phyloP scores from a whole-genome alignment of 2,113 vertebrate genomes.

The Lynx canadensis region DNA sequence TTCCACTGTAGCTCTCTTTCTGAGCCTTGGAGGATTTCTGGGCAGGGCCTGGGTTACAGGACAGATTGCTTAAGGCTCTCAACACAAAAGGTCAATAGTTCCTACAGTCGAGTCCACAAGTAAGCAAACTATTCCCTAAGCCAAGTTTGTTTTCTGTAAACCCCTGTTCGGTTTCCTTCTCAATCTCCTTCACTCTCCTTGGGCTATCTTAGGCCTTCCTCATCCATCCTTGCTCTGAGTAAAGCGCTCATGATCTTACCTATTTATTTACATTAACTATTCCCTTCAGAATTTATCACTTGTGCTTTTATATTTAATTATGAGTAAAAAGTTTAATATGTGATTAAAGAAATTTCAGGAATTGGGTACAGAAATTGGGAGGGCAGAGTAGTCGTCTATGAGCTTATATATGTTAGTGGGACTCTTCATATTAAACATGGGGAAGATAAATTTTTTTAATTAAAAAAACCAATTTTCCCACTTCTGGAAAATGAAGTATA shows the following conservation, averaged over 20 bases:
- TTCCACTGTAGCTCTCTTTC: not conserved
- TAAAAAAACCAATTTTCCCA: not conserved
- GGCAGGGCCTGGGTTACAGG: not conserved
- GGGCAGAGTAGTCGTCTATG: not conserved
- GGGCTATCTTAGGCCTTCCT: not conserved
- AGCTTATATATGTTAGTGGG: not conserved
- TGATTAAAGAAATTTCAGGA: constrained; percentile 22
- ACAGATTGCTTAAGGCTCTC: not conserved
- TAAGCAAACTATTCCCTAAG: not conserved
- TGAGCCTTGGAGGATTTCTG: not conserved
- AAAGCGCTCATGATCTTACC: not conserved
- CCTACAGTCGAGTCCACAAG: not conserved
- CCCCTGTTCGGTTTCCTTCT: not conserved
- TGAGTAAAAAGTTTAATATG: not conserved
- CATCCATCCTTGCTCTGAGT: not conserved
- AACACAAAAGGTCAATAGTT: not conserved
- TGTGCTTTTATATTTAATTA: not conserved
- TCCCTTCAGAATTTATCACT: not conserved
- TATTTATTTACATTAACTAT: not conserved
- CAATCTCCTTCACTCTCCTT: not conserved
- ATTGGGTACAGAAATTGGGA: not conserved
- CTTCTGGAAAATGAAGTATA: not conserved
- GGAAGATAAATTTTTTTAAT: not conserved
- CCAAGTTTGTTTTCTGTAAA: not conserved
- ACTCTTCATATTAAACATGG: not conserved